Conservation (phyloP, 2,113 vertebrate species). For the Phyllopteryx taeniolatus region DNA sequence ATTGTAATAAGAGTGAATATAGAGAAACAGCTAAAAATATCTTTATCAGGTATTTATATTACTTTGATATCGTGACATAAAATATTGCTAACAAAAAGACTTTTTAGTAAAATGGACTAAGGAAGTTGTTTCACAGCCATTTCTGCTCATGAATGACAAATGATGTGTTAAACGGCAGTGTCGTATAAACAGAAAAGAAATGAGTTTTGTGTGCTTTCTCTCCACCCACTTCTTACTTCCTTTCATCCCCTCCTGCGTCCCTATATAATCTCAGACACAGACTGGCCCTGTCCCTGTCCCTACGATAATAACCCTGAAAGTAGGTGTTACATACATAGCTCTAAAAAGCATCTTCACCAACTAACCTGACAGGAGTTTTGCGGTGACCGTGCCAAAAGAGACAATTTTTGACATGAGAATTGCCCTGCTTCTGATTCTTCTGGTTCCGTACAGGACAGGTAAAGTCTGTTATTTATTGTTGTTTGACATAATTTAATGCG, state of each 20-base stretch:
- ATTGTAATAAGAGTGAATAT: too few species aligned
- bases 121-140: slow-evolving; percentile 9
- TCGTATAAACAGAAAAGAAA: slow-evolving; percentile 9
- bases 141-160: slow-evolving; percentile 24
- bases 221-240: slow-evolving; percentile 32
- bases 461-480: slow-evolving; percentile 17
- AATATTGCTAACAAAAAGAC: background rate
- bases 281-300: slow-evolving; percentile 1
- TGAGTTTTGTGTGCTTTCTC: slow-evolving; percentile 5
- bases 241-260: slow-evolving; percentile 26
- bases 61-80: background rate
- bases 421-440: slow-evolving; percentile 26
- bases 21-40: too few species aligned
- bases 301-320: background rate
- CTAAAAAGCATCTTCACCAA: background rate
- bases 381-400: slow-evolving; percentile 32
- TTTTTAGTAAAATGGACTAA: background rate
- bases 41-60: too few species aligned
- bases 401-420: slow-evolving; percentile 25
- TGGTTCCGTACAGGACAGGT: slow-evolving; percentile 40
- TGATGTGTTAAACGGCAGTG: background rate
- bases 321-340: background rate
- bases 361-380: slow-evolving; percentile 1
- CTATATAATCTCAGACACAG: slow-evolving; percentile 59
- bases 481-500: background rate